Conservation (phyloP, 2,113 vertebrate species). For the Rallus limicola region DNA sequence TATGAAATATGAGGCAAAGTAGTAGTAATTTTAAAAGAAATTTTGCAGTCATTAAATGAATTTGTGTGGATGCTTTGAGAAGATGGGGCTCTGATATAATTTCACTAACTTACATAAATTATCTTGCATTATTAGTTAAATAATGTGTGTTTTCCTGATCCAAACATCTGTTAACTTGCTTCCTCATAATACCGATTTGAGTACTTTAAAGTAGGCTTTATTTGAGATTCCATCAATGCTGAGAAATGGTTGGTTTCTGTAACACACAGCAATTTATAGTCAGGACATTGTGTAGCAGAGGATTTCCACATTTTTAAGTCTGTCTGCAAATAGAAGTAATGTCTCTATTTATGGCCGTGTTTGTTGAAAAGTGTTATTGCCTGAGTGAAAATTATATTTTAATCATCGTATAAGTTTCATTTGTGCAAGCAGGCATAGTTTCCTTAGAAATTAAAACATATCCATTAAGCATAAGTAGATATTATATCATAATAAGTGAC, state of each 20-base stretch:
- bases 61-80: not conserved
- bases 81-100: not conserved
- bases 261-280: not conserved
- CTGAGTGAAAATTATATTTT: constrained; percentile 37
- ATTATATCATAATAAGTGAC: constrained; percentile 32
- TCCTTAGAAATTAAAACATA: constrained; percentile 19
- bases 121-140: not conserved
- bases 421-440: not conserved
- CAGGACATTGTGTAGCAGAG: not conserved
- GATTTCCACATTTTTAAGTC: not conserved
- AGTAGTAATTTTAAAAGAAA: not conserved
- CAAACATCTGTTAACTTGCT: not conserved
- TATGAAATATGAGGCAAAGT: not conserved
- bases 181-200: not conserved
- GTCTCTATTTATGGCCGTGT: not conserved
- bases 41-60: not conserved
- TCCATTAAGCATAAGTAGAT: not conserved
- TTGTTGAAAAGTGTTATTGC: not conserved
- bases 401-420: not conserved
- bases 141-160: not conserved
- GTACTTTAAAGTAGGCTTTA: not conserved
- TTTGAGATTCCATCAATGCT: not conserved
- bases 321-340: not conserved
- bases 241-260: not conserved
- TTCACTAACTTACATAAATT: not conserved